Base-by-base conservation (phyloP, 2,888 invertebrate species). In the Baronia brevicornis region DNA sequence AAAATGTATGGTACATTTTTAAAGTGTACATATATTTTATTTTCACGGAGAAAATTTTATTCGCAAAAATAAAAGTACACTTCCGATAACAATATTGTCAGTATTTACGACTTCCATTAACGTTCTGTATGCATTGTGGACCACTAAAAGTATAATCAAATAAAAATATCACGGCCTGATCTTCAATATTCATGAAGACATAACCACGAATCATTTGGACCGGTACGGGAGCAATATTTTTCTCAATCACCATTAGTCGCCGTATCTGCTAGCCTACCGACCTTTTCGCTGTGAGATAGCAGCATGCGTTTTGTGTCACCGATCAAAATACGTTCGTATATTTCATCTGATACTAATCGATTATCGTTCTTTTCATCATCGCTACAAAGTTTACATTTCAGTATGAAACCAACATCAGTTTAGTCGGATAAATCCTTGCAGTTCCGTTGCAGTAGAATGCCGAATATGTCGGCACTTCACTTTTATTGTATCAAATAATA, bases 401-500 rank as follows among this genome's bases (percentile, higher is more conserved):
- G 18, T 39, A 45, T 28, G 12, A 1, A 6, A 1, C 2, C 11
- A 37, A 2, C 13, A 50, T 56, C 48, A 45, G 46, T 60, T 70
- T 48, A 52, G 70, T 63, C 53, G 55, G 45, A 58, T 51, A 51
- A 51, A 46, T 46, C 41, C 51, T 51, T 46, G 49, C 51, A 54
- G 55, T 49, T 49, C 56, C 64, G 67, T 67, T 50, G 77, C 73
- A 73, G 69, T 73, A 79, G 79, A 78, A 82, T 78, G 71, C 74
- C 67, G 74, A 82, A 80, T 82, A 84, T 82, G 80, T 80, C 77
- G 77, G 77, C 79, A 84, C 82, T 84, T 84, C 78, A 78, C 71
- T 84, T 84, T 84, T 82, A 84, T 84, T 84, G 82, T 84, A 82
- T 79, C 79, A 71, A 84, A 84, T 82, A 82, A 82, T 84, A 82